phyloP scores from a whole-genome alignment of 2,888 invertebrate genomes.

The Pollenia angustigena region DNA sequence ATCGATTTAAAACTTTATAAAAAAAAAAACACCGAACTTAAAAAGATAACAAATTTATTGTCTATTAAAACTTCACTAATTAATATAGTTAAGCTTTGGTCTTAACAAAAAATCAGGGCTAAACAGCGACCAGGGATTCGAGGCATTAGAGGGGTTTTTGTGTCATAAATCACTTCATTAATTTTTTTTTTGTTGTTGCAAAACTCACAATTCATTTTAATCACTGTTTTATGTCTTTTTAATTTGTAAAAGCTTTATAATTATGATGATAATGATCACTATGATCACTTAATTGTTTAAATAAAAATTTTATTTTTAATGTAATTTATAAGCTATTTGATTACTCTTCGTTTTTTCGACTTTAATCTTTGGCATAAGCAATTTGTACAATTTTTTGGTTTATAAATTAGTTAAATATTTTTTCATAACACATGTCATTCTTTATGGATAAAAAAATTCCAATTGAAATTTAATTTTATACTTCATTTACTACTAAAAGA shows the following conservation, averaged over 20 bases:
- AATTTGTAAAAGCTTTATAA: slow-evolving; percentile 40
- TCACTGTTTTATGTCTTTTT: neutral
- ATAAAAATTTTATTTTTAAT: neutral
- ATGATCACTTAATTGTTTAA: neutral
- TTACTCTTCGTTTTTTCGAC: neutral
- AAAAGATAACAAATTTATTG: no score
- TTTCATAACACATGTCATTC: neutral
- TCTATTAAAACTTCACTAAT: no score
- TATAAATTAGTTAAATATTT: neutral
- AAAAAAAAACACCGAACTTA: no score
- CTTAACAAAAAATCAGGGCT: no score
- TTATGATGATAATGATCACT: slow-evolving; percentile 5
- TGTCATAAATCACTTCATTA: neutral
- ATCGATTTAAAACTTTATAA: no score
- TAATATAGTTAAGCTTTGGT: no score
- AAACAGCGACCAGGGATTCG: no score
- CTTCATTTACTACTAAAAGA: slow-evolving; percentile 13
- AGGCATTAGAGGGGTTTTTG: no score
- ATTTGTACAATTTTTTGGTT: neutral
- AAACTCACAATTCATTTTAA: slow-evolving; percentile 8
- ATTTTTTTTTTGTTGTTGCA: neutral
- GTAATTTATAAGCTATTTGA: slow-evolving; percentile 23
- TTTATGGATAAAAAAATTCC: neutral
- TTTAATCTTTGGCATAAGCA: neutral
- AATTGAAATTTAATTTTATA: slow-evolving; percentile 13